phyloP scores from a whole-genome alignment of 2,888 invertebrate species.

The Agrotis ipsilon region DNA sequence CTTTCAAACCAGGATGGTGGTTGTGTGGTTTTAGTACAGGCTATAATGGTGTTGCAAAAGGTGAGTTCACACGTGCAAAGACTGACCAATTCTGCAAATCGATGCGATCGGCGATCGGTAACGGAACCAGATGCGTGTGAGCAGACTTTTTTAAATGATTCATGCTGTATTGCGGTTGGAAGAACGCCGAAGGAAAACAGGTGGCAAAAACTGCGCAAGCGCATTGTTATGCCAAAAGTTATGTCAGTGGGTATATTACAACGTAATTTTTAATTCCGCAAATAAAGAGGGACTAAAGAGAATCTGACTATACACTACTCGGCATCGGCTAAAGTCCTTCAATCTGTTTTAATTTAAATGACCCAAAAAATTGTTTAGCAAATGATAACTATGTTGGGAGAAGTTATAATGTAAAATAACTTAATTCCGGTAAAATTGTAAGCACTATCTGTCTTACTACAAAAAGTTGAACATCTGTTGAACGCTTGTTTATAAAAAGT shows the following conservation, averaged over 20 bases:
- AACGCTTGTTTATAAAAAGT: too few species aligned
- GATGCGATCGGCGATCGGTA: slow-evolving; percentile 78
- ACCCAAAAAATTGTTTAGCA: too few species aligned
- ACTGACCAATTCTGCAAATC: slow-evolving; percentile 76
- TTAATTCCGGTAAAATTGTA: too few species aligned
- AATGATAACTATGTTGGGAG: too few species aligned
- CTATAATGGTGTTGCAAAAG: slow-evolving; percentile 71
- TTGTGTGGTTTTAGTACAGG: slow-evolving; percentile 33
- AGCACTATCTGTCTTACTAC: too few species aligned
- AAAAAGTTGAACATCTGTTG: too few species aligned
- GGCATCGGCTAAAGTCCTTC: too few species aligned
- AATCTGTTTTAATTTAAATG: too few species aligned
- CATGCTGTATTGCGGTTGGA: slow-evolving; percentile 35
- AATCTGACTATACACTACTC: neutral
- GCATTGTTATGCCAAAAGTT: neutral
- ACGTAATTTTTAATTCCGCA: too few species aligned
- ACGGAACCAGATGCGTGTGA: slow-evolving; percentile 79
- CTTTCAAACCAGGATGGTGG: slow-evolving; percentile 7
- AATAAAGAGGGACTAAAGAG: neutral
- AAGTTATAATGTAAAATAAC: too few species aligned
- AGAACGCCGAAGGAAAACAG: slow-evolving; percentile 38
- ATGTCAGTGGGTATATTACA: neutral
- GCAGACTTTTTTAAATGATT: slow-evolving; percentile 69
- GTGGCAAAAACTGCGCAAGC: slow-evolving; percentile 19
- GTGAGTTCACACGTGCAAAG: slow-evolving; percentile 78